phyloP scores from a whole-genome alignment of 2,113 vertebrate species.

The Psettodes erumei region DNA sequence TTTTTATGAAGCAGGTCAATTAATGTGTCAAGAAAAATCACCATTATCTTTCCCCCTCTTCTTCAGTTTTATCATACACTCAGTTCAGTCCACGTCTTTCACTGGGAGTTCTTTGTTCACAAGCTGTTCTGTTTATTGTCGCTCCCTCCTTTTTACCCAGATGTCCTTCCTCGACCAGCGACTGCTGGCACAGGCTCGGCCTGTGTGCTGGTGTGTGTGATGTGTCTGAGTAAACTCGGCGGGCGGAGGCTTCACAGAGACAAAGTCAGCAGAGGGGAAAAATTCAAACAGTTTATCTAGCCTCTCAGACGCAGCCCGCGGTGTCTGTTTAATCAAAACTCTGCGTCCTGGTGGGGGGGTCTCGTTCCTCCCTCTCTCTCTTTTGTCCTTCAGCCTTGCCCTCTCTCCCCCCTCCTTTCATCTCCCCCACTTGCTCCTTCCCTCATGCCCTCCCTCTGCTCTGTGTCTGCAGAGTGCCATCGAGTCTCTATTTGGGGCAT shows the following conservation, averaged over 20 bases:
- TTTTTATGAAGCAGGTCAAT: background rate
- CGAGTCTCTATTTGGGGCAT: conserved; percentile 84
- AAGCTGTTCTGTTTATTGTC: conserved; percentile 11
- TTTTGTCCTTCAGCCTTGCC: too few relatives aligned
- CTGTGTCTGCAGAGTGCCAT: conserved; percentile 81
- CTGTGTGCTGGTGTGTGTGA: conserved; percentile 63
- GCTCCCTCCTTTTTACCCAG: conserved; percentile 15
- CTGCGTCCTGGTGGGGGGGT: conserved; percentile 22
- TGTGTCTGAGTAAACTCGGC: conserved; percentile 59
- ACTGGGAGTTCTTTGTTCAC: background rate
- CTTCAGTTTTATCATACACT: background rate
- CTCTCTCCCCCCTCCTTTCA: conserved; percentile 40
- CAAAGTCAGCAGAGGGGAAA: conserved; percentile 52
- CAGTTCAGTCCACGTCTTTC: background rate
- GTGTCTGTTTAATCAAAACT: conserved; percentile 51
- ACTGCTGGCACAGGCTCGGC: conserved; percentile 52
- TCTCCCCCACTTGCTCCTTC: conserved; percentile 34
- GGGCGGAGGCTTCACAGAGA: conserved; percentile 20
- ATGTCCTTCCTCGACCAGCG: conserved; percentile 37
- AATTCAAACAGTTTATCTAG: conserved; percentile 43
- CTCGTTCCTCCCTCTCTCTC: conserved; percentile 51
- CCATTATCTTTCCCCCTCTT: conserved; percentile 6
- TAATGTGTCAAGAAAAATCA: background rate
- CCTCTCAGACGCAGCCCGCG: conserved; percentile 21
- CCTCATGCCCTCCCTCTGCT: conserved; percentile 50